These are phyloP conservation scores for Sinelater perroti DNA, from an alignment of 2,888 invertebrate species.

Conservation along the genomic window DNA sequence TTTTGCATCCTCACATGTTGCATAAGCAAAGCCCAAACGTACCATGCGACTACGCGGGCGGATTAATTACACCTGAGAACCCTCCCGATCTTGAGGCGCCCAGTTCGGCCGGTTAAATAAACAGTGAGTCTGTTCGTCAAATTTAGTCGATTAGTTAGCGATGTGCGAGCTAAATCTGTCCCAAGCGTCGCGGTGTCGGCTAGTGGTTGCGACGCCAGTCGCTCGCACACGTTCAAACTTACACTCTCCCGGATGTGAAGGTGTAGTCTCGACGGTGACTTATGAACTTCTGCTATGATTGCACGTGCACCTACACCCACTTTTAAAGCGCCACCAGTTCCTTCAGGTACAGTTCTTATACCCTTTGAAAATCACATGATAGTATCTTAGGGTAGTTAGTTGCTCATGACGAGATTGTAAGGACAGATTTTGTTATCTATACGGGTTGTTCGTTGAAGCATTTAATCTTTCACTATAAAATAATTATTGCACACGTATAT, in stretches of 20 bases:
- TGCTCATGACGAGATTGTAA: too few relatives aligned
- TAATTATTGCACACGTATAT: too few relatives aligned
- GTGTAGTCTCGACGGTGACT: slow-evolving; percentile 28
- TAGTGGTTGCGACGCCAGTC: slow-evolving; percentile 47
- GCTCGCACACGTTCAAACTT: slow-evolving; percentile 31
- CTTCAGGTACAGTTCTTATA: slow-evolving; percentile 70
- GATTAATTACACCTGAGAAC: too few relatives aligned
- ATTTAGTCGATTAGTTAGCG: slow-evolving; percentile 55
- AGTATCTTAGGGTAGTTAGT: neutral
- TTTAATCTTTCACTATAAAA: too few relatives aligned
- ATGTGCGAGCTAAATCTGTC: slow-evolving; percentile 54
- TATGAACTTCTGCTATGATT: slow-evolving; percentile 43
- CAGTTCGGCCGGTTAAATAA: slow-evolving; percentile 34
- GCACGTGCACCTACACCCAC: slow-evolving; percentile 67
- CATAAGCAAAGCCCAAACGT: too few relatives aligned
- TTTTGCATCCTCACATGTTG: too few relatives aligned
- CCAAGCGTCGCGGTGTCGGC: slow-evolving; percentile 47
- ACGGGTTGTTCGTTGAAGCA: too few relatives aligned
- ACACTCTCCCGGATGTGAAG: slow-evolving; percentile 34
- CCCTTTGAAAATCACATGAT: neutral
- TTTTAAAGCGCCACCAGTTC: slow-evolving; percentile 82
- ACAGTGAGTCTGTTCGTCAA: slow-evolving; percentile 51
- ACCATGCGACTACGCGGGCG: too few relatives aligned
- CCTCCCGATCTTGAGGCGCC: too few relatives aligned
- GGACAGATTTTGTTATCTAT: too few relatives aligned